These are phyloP conservation scores for Addax nasomaculatus DNA, from an alignment of 2,113 vertebrate genomes.

Conservation along the genomic window DNA sequence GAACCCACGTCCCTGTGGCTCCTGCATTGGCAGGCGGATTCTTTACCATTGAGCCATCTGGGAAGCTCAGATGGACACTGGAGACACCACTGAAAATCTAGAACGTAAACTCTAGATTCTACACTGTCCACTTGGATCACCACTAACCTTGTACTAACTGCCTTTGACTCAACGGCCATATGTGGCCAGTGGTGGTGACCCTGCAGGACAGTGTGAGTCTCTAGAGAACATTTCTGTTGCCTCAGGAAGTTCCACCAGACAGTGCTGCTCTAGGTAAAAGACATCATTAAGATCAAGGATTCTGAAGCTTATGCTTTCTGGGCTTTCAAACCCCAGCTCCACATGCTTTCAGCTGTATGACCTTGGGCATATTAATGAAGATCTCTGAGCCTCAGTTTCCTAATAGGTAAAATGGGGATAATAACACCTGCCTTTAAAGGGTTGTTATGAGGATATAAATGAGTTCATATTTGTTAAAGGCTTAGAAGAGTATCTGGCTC, in stretches of 20 bases:
- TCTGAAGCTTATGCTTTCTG: background rate
- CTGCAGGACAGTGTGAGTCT: background rate
- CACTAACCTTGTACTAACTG: background rate
- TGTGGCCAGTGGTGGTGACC: background rate
- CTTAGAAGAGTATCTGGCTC: background rate
- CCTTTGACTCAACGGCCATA: background rate
- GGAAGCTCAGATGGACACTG: background rate
- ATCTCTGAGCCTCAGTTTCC: slow-evolving; percentile 55
- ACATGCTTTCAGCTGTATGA: background rate
- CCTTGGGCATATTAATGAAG: background rate
- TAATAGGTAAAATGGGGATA: background rate
- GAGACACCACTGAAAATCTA: background rate
- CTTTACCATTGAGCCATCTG: background rate
- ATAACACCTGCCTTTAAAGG: background rate
- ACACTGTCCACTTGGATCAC: background rate
- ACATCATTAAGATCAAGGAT: background rate
- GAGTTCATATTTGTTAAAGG: background rate
- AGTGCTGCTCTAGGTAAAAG: background rate
- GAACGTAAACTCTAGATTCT: background rate
- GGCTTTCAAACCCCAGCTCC: background rate
- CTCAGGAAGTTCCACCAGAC: background rate
- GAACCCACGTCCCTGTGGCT: background rate
- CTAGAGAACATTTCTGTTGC: background rate
- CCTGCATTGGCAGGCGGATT: background rate
- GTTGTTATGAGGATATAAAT: background rate